phyloP scores from a whole-genome alignment of 2,113 vertebrate genomes.

The Ceratotherium simum region DNA sequence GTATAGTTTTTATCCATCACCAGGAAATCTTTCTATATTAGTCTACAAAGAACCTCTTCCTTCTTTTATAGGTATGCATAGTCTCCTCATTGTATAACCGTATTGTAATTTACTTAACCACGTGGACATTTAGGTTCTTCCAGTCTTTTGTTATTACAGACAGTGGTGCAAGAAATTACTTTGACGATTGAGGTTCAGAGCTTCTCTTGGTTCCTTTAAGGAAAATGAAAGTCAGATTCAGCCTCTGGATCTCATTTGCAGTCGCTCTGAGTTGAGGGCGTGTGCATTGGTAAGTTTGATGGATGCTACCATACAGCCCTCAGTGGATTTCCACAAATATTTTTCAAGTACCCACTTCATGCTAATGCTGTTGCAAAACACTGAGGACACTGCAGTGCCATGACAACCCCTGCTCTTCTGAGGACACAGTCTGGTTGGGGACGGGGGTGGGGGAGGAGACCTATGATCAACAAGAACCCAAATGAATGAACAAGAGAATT shows the following conservation, averaged over 20 bases:
- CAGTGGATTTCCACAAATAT: not conserved
- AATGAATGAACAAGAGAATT: not conserved
- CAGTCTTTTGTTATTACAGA: not conserved
- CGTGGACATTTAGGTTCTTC: not conserved
- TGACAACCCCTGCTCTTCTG: not conserved
- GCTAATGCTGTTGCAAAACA: not conserved
- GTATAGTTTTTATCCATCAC: too few relatives aligned
- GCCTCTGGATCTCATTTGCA: not conserved
- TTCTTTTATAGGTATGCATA: not conserved
- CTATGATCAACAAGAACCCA: not conserved
- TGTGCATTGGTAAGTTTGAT: not conserved
- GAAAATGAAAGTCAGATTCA: not conserved
- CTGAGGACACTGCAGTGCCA: rapidly evolving
- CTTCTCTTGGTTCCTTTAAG: not conserved
- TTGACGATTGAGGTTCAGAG: not conserved
- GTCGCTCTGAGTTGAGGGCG: not conserved
- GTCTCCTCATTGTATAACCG: not conserved
- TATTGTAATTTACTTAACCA: not conserved
- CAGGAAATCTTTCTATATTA: not conserved
- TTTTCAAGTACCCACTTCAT: not conserved
- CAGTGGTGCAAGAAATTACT: not conserved
- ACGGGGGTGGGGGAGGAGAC: not conserved
- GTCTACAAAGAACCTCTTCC: not conserved
- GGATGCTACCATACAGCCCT: not conserved
- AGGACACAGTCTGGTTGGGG: not conserved